Percentiles rank a stretch among this genome's conserved stretches.
phyloP scores from a whole-genome alignment of 2,888 invertebrate species.

The Philhelius pedissequus region DNA sequence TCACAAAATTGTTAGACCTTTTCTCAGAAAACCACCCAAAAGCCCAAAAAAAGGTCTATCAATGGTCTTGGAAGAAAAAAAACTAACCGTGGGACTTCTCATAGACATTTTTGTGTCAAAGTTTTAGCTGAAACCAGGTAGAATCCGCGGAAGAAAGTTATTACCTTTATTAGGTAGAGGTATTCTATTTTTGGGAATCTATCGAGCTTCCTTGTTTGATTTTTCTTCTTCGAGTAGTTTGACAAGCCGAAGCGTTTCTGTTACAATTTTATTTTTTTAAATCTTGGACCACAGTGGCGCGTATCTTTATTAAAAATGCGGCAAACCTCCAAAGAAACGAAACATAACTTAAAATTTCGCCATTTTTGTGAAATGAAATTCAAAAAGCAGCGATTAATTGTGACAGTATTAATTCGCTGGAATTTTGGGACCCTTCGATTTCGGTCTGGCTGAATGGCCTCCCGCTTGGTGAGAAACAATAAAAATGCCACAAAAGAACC shows the following conservation, averaged over 20 bases:
- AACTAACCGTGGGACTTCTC: neutral
- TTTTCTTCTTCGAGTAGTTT: neutral
- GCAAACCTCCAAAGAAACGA: conserved; percentile 1
- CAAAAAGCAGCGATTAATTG: conserved; percentile 54
- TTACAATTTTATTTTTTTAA: neutral
- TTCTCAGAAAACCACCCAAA: conserved; percentile 1
- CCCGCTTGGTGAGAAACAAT: conserved; percentile 42
- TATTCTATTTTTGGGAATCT: neutral
- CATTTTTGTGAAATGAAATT: conserved; percentile 18
- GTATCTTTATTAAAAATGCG: conserved; percentile 16
- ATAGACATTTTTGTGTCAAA: neutral
- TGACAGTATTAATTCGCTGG: conserved; percentile 55
- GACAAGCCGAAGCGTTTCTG: neutral
- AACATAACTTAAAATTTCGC: neutral
- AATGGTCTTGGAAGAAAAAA: neutral
- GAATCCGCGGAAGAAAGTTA: neutral
- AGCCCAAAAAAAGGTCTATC: neutral
- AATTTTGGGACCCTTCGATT: conserved; percentile 24
- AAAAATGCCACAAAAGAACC: conserved; percentile 39
- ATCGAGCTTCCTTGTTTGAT: neutral
- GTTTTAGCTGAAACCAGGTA: neutral
- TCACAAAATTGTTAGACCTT: neutral
- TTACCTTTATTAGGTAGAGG: neutral
- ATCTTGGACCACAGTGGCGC: conserved; percentile 10
- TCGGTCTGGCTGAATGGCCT: neutral